Base-by-base conservation (phyloP, 2,888 invertebrate genomes). In the Orchesellides sinensis region DNA sequence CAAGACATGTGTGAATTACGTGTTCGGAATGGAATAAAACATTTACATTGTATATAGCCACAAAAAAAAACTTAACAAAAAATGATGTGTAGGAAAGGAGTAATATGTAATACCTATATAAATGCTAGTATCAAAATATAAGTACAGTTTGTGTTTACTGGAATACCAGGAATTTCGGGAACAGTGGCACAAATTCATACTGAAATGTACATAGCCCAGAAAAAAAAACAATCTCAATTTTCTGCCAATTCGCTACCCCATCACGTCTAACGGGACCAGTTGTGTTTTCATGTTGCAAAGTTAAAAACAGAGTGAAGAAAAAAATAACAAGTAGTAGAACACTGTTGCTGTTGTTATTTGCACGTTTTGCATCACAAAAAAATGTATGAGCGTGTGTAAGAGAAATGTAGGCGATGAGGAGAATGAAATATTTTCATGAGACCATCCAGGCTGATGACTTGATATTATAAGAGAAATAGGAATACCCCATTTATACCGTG, bases 1-100 rank as follows among this genome's bases (percentile, higher is more conserved):
- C 29, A 35, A 70, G 61, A 79, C 49, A 70, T 63, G 78, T 79
- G 70, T 61, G 78, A 79, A 79, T 61, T 79, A 79, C 78, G 78
- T 79, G 78, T 19, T 61, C 4, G 5, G 78, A 79, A 79, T 79
- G 78, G 29, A 63, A 63, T 63, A 40, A 47, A 47, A 52, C 49
- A 61, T 45, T 29, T 25, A 14, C 19, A 40, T 47, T 8, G 21
- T 25, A 66, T 17, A 63, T 21, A 14, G 12, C 23, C 12, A 29
- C 14, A 21, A 45, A 23, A n/a, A 45, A 70, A 25, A 25, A 35
- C 63, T 17, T 27, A 59, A 59, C 59, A 63, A 63, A 27, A 45
- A 66, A 66, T 47, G 66, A 66, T 66, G 14, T 40, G 8, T 14
- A n/a, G n/a, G n/a, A n/a, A n/a, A n/a, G n/a, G n/a, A n/a, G n/a